Evolutionary conservation across 2,113 vertebrate species (phyloP), one percentile per base, ranked within the genome.

Genomic region (Petaurus breviceps): DNA sequence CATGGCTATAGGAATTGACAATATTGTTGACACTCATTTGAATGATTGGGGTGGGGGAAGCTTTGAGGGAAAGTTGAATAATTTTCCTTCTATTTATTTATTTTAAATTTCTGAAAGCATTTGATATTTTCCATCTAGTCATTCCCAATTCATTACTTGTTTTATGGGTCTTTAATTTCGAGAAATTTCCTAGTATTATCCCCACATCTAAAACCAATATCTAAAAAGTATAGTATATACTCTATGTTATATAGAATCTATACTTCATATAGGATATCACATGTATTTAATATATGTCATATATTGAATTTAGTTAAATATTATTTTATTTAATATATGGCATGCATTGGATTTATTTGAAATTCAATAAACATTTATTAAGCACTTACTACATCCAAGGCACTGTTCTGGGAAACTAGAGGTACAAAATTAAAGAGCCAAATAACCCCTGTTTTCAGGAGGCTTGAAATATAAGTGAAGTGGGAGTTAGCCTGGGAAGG

Each of bases 61-160:
- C 10, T 7, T 96, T 96, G 43, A 92, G 26, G 19, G 50, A 49
- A 46, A 11, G 31, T 16, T 93, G 89, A 92, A 11, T 91, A 93
- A 90, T 50, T 57, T 47, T 52, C n/a, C 24, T 92, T 31, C 84
- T 68, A 47, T 10, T 91, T 91, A 52, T 91, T 46, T 94, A 43
- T 84, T 84, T 84, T 22, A 84, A 84, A 43, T 84, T 92, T 77
- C 90, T 95, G 90, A 0, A 9, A 54, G 52, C 19, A 93, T 90
- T 92, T 93, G 28, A 7, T 91, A 95, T 51, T 43, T 92, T 50
- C 89, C 8, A 93, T 94, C 93, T 91, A 22, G 50, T 91, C 26
- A 84, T 14, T 93, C 12, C 92, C 57, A 68, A 9, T 94, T 94
- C 92, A 26, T 89, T 52, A 89, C 53, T 95, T 97, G 43, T 92